Conservation (phyloP, 2,113 vertebrate genomes). For the Phalacrocorax aristotelis region DNA sequence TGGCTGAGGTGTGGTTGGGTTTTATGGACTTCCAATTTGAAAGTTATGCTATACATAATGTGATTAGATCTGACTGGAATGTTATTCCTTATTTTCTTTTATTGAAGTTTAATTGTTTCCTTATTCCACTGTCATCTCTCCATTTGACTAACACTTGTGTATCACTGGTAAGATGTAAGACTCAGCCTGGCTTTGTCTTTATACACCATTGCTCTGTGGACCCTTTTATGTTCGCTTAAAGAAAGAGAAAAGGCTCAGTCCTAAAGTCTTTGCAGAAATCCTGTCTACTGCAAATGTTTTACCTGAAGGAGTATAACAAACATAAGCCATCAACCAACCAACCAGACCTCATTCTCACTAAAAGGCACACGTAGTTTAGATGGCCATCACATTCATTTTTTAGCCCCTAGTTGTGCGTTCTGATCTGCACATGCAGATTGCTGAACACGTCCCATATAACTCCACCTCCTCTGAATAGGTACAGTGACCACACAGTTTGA, state of each 20-base stretch:
- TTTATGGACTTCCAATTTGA: conserved; percentile 63
- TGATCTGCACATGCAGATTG: background rate
- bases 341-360: background rate
- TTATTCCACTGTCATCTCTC: conserved; percentile 56
- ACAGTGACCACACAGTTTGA: background rate
- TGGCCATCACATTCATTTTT: background rate
- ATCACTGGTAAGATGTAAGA: background rate
- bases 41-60: conserved; percentile 67
- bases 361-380: background rate
- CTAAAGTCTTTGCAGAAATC: background rate
- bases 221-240: background rate
- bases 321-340: background rate
- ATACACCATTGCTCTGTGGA: background rate
- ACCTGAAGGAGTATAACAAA: background rate
- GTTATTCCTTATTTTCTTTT: conserved; percentile 62
- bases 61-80: conserved; percentile 68
- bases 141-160: conserved; percentile 57
- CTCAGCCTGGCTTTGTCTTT: conserved; percentile 7
- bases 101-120: conserved; percentile 69
- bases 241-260: background rate
- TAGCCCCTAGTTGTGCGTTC: background rate
- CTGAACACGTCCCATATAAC: background rate
- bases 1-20: conserved; percentile 60
- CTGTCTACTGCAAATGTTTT: background rate
- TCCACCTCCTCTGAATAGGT: background rate